Percentiles rank a stretch among this genome's conserved stretches.
These are phyloP conservation scores for Toxonevra muliebris DNA, from an alignment of 2,888 invertebrate species.

Conservation along the genomic window DNA sequence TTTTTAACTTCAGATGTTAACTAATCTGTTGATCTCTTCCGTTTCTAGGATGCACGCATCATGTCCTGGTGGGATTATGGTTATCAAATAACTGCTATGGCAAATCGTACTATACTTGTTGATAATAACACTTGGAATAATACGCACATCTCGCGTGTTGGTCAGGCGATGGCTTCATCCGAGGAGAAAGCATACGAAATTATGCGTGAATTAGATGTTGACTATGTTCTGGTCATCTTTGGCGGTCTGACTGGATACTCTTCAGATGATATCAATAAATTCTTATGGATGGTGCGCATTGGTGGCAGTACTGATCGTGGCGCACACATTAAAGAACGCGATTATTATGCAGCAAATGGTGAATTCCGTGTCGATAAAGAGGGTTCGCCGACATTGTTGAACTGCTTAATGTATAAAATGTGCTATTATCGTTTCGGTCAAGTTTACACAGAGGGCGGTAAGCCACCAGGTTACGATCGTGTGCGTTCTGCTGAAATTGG, in stretches of 20 bases:
- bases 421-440: conserved; percentile 98
- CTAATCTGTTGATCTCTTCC: conserved; percentile 1
- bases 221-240: conserved; percentile 97
- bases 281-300: conserved; percentile 98
- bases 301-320: conserved; percentile 96
- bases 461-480: conserved; percentile 95
- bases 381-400: conserved; percentile 89
- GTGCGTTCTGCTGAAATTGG: conserved; percentile 98
- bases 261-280: conserved; percentile 99
- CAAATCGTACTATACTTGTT: conserved; percentile 95
- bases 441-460: conserved; percentile 92
- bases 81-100: conserved; percentile 99
- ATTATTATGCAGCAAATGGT: conserved; percentile 95
- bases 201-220: conserved; percentile 96
- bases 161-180: conserved; percentile 97
- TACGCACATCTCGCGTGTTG: conserved; percentile 96
- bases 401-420: conserved; percentile 99
- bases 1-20: neutral
- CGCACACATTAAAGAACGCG: conserved; percentile 93
- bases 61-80: conserved; percentile 99
- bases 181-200: conserved; percentile 98
- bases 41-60: conserved; percentile 84
- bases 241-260: conserved; percentile 99
- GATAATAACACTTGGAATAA: conserved; percentile 99
- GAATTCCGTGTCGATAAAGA: conserved; percentile 97